A percentile compares a stretch with the other conserved stretches of the same genome.
Conservation (phyloP, 2,888 invertebrate genomes). For the Leptinotarsa rubiginosa region DNA sequence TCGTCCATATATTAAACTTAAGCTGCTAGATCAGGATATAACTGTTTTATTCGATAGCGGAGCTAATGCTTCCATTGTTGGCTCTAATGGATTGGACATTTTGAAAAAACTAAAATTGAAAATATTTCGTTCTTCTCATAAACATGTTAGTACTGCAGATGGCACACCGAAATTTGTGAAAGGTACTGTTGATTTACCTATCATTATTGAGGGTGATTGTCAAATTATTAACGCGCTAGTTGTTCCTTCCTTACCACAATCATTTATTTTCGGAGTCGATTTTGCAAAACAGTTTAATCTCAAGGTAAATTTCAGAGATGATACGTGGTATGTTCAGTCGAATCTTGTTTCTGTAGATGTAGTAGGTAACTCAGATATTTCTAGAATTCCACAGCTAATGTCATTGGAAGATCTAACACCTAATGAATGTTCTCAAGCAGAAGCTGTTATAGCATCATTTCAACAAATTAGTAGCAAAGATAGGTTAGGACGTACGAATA, state of each 20-base stretch:
- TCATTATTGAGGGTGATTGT: background rate
- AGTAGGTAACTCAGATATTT: background rate
- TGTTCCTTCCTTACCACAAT: slow-evolving; percentile 32
- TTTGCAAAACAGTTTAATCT: slow-evolving; percentile 26
- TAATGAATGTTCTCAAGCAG: background rate
- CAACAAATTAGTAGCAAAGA: slow-evolving; percentile 30
- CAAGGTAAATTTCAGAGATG: slow-evolving; percentile 12
- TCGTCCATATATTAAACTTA: slow-evolving; percentile 8
- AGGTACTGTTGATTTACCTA: slow-evolving; percentile 18
- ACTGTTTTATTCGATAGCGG: slow-evolving; percentile 22
- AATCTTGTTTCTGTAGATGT: background rate
- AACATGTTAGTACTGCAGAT: slow-evolving; percentile 28
- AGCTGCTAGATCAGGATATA: slow-evolving; percentile 6
- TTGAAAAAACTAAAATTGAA: slow-evolving; percentile 12
- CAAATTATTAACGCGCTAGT: slow-evolving; percentile 27
- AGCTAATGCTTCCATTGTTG: slow-evolving; percentile 19
- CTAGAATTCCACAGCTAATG: background rate
- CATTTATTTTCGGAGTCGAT: slow-evolving; percentile 35
- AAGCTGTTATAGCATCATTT: slow-evolving; percentile 28
- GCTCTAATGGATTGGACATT: background rate
- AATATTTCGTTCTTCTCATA: too few relatives aligned
- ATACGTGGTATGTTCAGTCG: slow-evolving; percentile 1
- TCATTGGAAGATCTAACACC: background rate
- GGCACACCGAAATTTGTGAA: slow-evolving; percentile 1
- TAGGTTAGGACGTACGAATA: slow-evolving; percentile 34